phyloP scores from a whole-genome alignment of 2,113 vertebrate species.

The Scalopus aquaticus region DNA sequence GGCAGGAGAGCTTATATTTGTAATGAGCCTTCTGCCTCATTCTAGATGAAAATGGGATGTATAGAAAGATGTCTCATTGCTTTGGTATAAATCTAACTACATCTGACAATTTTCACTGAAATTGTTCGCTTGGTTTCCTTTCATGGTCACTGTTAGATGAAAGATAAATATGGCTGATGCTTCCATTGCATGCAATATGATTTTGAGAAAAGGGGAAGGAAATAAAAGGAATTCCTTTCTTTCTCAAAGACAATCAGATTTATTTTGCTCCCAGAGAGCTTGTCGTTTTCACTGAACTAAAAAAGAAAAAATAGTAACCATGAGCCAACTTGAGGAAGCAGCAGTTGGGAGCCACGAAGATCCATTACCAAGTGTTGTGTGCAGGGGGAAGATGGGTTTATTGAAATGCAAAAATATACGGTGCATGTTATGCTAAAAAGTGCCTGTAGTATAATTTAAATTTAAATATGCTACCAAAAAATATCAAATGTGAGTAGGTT shows the following conservation, averaged over 20 bases:
- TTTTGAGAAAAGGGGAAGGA: conserved; percentile 9
- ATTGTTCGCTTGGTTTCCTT: conserved; percentile 5
- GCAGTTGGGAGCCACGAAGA: conserved; percentile 52
- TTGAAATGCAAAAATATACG: conserved; percentile 41
- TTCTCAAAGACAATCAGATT: conserved; percentile 38
- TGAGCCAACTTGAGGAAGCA: conserved; percentile 46
- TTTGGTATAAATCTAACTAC: conserved; percentile 17
- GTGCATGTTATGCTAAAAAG: conserved; percentile 33
- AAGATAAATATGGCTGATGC: conserved; percentile 1
- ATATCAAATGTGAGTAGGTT: background rate
- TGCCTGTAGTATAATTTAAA: conserved; percentile 38
- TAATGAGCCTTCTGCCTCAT: background rate
- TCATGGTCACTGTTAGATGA: conserved; percentile 11
- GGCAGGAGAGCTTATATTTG: background rate
- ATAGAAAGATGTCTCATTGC: background rate
- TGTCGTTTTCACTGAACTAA: conserved; percentile 41
- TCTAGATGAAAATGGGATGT: background rate
- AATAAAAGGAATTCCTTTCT: conserved; percentile 46
- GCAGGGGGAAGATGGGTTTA: conserved; percentile 49
- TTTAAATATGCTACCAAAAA: conserved; percentile 40
- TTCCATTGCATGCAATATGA: background rate
- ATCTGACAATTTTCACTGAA: conserved; percentile 22
- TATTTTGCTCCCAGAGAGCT: conserved; percentile 43
- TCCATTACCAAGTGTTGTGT: background rate
- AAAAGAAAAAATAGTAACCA: conserved; percentile 5